These are phyloP conservation scores for Mantis religiosa DNA, from an alignment of 2,888 invertebrate genomes.

Conservation along the genomic window DNA sequence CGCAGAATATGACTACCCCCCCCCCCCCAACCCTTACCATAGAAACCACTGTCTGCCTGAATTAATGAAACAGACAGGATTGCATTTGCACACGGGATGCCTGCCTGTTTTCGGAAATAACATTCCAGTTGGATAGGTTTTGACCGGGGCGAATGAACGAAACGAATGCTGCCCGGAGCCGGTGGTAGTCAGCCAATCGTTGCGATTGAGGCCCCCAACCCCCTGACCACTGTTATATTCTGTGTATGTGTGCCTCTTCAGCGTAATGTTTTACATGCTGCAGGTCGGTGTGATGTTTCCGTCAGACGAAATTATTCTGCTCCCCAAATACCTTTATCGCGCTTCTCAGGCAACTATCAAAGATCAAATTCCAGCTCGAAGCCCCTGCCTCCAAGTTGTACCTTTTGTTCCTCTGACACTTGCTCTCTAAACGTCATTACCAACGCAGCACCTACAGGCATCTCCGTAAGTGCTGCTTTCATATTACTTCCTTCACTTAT, in stretches of 20 bases:
- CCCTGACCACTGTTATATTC: background rate
- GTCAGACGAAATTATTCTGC: background rate
- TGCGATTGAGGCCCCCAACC: background rate
- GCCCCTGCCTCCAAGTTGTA: background rate
- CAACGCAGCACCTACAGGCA: too few relatives aligned
- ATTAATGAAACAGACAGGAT: conserved; percentile 25
- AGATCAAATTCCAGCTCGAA: background rate
- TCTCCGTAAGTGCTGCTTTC: too few relatives aligned
- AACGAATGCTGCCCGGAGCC: background rate
- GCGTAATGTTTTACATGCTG: background rate
- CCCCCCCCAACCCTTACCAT: background rate
- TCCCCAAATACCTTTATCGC: background rate
- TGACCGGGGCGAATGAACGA: background rate
- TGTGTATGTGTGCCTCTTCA: background rate
- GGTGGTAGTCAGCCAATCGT: background rate
- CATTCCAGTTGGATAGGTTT: conserved; percentile 25
- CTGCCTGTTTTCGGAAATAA: conserved; percentile 30
- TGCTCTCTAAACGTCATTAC: too few relatives aligned
- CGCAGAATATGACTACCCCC: conserved; percentile 11
- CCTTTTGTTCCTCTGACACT: background rate
- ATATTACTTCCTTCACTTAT: too few relatives aligned
- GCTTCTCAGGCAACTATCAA: background rate
- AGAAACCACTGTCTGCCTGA: conserved; percentile 19
- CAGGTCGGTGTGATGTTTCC: background rate
- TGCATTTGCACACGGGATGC: conserved; percentile 22